Conservation (phyloP, 2,888 invertebrate species). For the Heteropelma amictum region DNA sequence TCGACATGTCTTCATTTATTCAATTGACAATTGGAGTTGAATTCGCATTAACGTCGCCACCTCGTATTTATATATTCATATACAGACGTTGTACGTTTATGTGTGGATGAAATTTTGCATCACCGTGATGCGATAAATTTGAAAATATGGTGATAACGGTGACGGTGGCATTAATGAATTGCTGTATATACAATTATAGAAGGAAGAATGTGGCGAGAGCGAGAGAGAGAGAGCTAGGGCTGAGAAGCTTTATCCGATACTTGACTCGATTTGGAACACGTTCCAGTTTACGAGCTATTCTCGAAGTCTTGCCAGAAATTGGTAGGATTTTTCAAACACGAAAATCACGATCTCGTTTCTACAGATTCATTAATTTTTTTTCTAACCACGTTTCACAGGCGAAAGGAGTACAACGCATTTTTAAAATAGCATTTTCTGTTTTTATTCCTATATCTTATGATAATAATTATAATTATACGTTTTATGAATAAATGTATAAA, state of each 20-base stretch:
- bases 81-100: background rate
- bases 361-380: conserved; percentile 21
- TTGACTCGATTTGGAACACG: conserved; percentile 57
- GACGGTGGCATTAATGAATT: conserved; percentile 30
- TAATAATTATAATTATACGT: background rate
- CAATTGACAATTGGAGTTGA: no score
- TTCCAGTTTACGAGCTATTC: conserved; percentile 54
- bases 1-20: no score
- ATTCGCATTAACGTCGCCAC: no score
- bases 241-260: conserved; percentile 55
- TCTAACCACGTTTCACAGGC: background rate
- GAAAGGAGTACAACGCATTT: background rate
- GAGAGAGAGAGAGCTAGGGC: conserved; percentile 31
- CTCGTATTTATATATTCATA: no score
- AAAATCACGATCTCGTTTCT: conserved; percentile 12
- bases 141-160: conserved; percentile 41
- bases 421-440: no score
- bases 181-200: background rate
- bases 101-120: conserved; percentile 17
- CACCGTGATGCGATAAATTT: conserved; percentile 22
- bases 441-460: no score
- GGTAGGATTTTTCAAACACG: conserved; percentile 28
- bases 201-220: conserved; percentile 2
- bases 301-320: conserved; percentile 54
- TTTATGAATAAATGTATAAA: background rate